Percentiles rank a stretch among this genome's conserved stretches.
Evolutionary conservation across 1,140 invertebrate species (phyloP).

Genomic region (Adoxophyes honmai): DNA sequence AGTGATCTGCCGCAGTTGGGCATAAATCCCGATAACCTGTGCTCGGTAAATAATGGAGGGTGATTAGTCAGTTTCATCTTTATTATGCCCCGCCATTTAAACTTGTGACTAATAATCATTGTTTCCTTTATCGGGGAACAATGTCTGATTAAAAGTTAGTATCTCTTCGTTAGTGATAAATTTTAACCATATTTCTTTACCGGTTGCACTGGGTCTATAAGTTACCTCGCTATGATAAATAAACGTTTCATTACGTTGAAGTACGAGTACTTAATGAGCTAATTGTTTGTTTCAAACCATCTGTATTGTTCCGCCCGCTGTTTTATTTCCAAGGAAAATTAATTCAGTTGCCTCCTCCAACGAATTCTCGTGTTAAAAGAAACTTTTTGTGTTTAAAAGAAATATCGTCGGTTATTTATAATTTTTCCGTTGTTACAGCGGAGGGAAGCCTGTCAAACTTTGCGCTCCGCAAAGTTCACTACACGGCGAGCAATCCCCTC

Average conservation of each 20-base stretch:
- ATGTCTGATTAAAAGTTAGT: conserved; percentile 4
- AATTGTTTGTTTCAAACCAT: too few relatives aligned
- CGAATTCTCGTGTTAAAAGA: background rate
- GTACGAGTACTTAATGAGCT: too few relatives aligned
- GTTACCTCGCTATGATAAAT: too few relatives aligned
- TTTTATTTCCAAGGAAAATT: too few relatives aligned
- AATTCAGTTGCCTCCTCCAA: too few relatives aligned
- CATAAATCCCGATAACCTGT: conserved; percentile 42
- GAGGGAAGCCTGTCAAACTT: conserved; percentile 91
- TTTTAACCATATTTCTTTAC: conserved; percentile 1
- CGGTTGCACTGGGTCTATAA: too few relatives aligned
- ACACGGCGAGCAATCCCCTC: conserved; percentile 80
- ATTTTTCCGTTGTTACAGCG: conserved; percentile 81
- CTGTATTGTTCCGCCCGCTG: too few relatives aligned
- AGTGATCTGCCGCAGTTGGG: conserved; percentile 30
- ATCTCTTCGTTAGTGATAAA: background rate
- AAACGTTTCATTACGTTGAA: too few relatives aligned
- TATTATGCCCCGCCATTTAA: conserved; percentile 8
- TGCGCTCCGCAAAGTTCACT: conserved; percentile 86
- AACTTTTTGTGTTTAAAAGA: background rate
- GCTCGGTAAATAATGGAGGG: conserved; percentile 37
- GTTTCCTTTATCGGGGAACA: conserved; percentile 1
- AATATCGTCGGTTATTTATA: conserved; percentile 9
- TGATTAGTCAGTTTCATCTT: conserved; percentile 39
- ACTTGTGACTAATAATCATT: conserved; percentile 14